Conservation (phyloP, 2,113 vertebrate genomes). For the Sander lucioperca region DNA sequence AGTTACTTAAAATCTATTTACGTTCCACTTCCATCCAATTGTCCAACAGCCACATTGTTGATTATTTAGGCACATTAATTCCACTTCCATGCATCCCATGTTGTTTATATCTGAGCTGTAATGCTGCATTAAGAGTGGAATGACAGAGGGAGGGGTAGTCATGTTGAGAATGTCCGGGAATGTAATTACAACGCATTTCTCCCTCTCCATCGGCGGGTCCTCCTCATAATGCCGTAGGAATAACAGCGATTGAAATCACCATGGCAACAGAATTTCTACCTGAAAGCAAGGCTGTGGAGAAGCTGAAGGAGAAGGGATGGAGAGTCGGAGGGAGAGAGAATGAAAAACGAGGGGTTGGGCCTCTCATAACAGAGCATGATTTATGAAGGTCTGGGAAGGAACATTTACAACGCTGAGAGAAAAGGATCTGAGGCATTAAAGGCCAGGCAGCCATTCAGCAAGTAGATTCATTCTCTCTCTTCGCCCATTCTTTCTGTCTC, state of each 20-base stretch:
- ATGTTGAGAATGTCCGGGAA: constrained; percentile 22
- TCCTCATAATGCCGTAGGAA: constrained; percentile 34
- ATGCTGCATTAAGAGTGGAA: neutral
- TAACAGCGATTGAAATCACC: constrained; percentile 57
- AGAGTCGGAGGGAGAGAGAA: neutral
- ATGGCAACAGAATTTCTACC: constrained; percentile 74
- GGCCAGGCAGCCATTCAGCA: neutral
- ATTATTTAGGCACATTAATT: neutral
- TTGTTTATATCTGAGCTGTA: neutral
- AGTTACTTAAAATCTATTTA: neutral
- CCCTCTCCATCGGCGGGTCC: constrained; percentile 8
- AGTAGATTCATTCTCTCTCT: neutral
- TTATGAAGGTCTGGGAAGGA: constrained; percentile 40
- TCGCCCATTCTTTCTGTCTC: neutral
- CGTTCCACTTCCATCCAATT: neutral
- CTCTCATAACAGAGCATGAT: constrained; percentile 50
- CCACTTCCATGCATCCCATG: neutral
- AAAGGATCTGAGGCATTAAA: constrained; percentile 20
- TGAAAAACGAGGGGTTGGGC: neutral
- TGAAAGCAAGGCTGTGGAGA: constrained; percentile 44
- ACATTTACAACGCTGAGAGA: constrained; percentile 28
- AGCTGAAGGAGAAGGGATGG: constrained; percentile 6
- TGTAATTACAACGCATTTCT: constrained; percentile 48
- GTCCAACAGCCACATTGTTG: neutral
- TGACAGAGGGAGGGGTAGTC: neutral